These are phyloP conservation scores for Cancer borealis DNA, from an alignment of 2,888 invertebrate species.

Conservation along the genomic window DNA sequence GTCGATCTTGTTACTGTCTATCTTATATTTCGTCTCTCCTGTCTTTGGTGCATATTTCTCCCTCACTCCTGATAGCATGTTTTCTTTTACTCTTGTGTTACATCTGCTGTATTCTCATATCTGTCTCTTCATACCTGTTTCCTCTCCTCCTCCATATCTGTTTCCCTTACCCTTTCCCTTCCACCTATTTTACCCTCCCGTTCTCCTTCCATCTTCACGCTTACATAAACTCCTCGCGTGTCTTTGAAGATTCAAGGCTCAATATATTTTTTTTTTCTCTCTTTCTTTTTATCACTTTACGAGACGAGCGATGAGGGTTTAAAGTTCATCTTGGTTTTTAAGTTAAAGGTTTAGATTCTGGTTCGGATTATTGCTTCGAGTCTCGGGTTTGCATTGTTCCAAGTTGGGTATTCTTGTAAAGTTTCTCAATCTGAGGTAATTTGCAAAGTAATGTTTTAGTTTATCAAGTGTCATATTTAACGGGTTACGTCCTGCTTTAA, in stretches of 20 bases:
- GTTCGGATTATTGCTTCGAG: neutral
- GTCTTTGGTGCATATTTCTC: neutral
- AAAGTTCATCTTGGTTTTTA: neutral
- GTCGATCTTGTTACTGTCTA: neutral
- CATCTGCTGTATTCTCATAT: neutral
- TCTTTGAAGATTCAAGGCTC: neutral
- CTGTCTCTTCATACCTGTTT: neutral
- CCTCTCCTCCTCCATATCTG: neutral
- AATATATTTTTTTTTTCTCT: neutral
- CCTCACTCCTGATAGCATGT: neutral
- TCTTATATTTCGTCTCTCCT: neutral
- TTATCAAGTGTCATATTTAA: neutral
- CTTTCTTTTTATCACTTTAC: neutral
- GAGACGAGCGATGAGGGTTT: neutral
- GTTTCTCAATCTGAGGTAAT: neutral
- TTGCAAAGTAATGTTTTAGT: neutral
- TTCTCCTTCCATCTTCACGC: neutral
- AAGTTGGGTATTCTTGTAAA: neutral
- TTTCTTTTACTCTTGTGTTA: neutral
- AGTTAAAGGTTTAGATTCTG: neutral
- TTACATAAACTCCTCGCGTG: neutral
- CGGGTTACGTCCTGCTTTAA: neutral
- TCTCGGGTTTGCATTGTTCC: neutral
- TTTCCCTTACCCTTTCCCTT: neutral
- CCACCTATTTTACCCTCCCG: neutral